Percentiles rank a stretch among this genome's conserved stretches.
These are phyloP conservation scores for Diloba caeruleocephala DNA, from an alignment of 2,888 invertebrate species.

Conservation along the genomic window DNA sequence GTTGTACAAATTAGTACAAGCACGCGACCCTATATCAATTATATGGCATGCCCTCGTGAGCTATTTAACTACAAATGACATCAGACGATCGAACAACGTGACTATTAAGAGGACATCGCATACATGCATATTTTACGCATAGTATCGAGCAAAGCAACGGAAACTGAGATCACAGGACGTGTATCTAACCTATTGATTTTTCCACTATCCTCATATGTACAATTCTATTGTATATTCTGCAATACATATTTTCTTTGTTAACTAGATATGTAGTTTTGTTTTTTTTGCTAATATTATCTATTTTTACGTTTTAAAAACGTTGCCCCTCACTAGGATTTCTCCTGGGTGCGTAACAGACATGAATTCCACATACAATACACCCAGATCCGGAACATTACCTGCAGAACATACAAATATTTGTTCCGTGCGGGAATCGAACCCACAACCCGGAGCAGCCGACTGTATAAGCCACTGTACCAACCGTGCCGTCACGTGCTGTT, in stretches of 20 bases:
- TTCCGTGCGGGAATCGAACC: no score
- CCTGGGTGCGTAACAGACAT: no score
- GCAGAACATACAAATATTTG: no score
- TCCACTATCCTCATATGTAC: conserved; percentile 13
- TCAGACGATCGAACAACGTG: conserved; percentile 51
- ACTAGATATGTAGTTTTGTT: no score
- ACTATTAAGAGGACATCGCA: conserved; percentile 32
- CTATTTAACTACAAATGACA: conserved; percentile 53
- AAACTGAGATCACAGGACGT: conserved; percentile 36
- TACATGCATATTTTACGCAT: conserved; percentile 8
- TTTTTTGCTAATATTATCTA: conserved; percentile 9
- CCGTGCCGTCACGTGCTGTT: no score
- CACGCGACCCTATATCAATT: conserved; percentile 36
- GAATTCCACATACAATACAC: no score
- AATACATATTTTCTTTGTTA: conserved; percentile 1
- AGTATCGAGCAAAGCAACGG: conserved; percentile 26
- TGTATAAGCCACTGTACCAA: no score
- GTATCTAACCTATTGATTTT: conserved; percentile 29
- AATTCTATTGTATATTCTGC: neutral
- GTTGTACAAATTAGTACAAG: conserved; percentile 20
- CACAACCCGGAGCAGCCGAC: no score
- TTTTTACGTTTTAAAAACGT: no score
- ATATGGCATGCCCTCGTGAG: conserved; percentile 27
- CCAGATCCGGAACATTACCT: no score
- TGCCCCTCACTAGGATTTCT: no score